Percentiles rank a stretch among this genome's conserved stretches.
Conservation (phyloP, 1,140 invertebrate species). For the Steinernema feltiae region DNA sequence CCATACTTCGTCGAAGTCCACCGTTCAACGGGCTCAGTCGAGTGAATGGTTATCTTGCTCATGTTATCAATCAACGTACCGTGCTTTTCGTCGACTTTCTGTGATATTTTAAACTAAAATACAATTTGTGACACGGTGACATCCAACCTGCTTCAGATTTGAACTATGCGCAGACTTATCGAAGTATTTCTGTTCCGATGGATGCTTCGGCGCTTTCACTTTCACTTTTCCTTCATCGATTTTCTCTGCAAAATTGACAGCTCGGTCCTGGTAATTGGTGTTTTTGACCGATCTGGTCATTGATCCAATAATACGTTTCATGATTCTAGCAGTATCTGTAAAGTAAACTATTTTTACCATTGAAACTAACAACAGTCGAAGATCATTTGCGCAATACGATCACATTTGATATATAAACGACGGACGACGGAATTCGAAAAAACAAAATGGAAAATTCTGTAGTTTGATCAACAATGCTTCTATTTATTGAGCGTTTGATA, state of each 20-base stretch:
- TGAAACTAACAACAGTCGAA: background rate
- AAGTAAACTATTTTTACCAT: background rate
- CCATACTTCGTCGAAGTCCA: slow-evolving; percentile 25
- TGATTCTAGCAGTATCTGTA: background rate
- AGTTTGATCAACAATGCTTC: background rate
- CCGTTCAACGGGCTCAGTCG: slow-evolving; percentile 38
- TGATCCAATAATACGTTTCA: slow-evolving; percentile 27
- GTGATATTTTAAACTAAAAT: background rate
- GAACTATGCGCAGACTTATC: slow-evolving; percentile 15
- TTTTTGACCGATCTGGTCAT: slow-evolving; percentile 21
- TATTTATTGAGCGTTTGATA: background rate
- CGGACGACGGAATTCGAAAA: background rate
- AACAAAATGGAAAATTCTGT: background rate
- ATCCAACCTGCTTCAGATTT: slow-evolving; percentile 31
- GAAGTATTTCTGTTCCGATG: slow-evolving; percentile 26
- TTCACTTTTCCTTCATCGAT: slow-evolving; percentile 22
- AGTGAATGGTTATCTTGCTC: slow-evolving; percentile 41
- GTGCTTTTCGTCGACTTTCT: slow-evolving; percentile 43
- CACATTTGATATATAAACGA: too few relatives aligned
- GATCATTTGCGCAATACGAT: background rate
- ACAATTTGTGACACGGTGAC: background rate
- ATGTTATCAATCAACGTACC: slow-evolving; percentile 41
- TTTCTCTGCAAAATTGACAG: slow-evolving; percentile 28
- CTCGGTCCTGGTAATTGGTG: slow-evolving; percentile 18
- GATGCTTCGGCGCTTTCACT: slow-evolving; percentile 32